Evolutionary conservation across 2,888 invertebrate species (phyloP).

Genomic region (Gortyna flavago): DNA sequence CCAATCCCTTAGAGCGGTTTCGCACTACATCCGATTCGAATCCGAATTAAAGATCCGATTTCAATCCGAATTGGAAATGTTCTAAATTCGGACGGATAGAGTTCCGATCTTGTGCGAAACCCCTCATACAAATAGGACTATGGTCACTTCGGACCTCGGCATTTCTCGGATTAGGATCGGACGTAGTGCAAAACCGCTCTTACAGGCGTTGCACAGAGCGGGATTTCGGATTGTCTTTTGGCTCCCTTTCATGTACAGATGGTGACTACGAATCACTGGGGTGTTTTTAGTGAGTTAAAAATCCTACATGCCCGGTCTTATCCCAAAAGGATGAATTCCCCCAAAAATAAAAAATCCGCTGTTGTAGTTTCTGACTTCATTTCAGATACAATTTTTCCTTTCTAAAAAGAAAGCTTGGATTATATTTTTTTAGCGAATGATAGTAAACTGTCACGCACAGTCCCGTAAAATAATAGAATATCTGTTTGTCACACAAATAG

Average conservation of each 20-base stretch:
- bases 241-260: neutral
- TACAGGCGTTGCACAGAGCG: neutral
- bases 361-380: neutral
- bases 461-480: slow-evolving; percentile 49
- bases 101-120: no score
- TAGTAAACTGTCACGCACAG: slow-evolving; percentile 28
- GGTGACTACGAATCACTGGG: neutral
- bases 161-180: no score
- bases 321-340: neutral
- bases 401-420: slow-evolving; percentile 2
- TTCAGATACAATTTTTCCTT: neutral
- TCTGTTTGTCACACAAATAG: slow-evolving; percentile 53
- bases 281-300: neutral
- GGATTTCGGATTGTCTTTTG: neutral
- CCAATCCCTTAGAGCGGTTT: no score
- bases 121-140: no score
- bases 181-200: no score
- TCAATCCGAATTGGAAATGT: no score
- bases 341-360: neutral
- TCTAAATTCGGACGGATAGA: no score
- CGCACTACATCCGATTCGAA: no score
- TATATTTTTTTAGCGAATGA: neutral
- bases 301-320: neutral
- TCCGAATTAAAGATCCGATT: no score
- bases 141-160: no score